A percentile compares a stretch with the other conserved stretches of the same genome.
Conservation (phyloP, 2,113 vertebrate species). For the Nicator chloris region DNA sequence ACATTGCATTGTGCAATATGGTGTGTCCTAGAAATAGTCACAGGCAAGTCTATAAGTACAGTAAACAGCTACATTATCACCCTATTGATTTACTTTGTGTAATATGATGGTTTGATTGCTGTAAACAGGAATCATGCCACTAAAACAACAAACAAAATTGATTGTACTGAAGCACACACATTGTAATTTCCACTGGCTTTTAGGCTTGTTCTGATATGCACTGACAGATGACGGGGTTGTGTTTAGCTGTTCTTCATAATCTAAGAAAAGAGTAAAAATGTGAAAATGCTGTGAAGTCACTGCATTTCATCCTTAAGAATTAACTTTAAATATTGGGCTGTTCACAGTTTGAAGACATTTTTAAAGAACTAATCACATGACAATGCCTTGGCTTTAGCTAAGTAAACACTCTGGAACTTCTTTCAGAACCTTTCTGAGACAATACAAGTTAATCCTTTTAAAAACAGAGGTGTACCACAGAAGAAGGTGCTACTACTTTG, state of each 20-base stretch:
- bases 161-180: conserved; percentile 28
- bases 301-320: neutral
- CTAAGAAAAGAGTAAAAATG: neutral
- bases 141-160: conserved; percentile 64
- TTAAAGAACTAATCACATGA: neutral
- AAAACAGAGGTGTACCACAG: neutral
- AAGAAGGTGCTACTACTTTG: neutral
- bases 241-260: neutral
- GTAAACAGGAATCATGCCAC: conserved; percentile 51
- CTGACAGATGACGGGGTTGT: neutral
- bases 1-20: neutral
- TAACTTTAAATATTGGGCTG: neutral
- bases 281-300: neutral
- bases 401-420: neutral
- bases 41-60: conserved; percentile 5
- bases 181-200: conserved; percentile 40
- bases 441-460: neutral
- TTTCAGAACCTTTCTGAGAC: neutral
- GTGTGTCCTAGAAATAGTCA: neutral
- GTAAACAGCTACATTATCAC: conserved; percentile 56
- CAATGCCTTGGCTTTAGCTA: neutral
- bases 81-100: conserved; percentile 46
- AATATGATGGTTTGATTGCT: conserved; percentile 34
- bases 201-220: neutral
- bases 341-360: neutral